Evolutionary conservation across 2,797 vertebrate genomes (phyloP).

Genomic region (Ispidina lecontei): DNA sequence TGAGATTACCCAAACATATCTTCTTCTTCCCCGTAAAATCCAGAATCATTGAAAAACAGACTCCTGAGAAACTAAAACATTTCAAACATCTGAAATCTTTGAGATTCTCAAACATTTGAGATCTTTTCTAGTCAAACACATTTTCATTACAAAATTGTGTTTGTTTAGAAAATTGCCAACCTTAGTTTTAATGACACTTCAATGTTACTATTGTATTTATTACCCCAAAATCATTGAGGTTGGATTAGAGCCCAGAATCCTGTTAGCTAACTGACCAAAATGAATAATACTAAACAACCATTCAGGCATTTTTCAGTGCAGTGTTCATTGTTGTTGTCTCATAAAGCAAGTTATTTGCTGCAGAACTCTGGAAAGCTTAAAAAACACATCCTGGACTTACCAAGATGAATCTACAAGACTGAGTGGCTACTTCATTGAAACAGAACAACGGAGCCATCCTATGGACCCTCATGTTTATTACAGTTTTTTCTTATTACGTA

Average conservation of each 20-base stretch:
- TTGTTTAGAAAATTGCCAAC: not conserved
- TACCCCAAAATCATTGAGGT: not conserved
- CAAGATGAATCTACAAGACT: not conserved
- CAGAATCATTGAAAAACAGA: not conserved
- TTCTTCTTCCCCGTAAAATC: not conserved
- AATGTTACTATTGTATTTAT: not conserved
- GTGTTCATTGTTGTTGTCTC: not conserved
- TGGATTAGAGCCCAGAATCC: not conserved
- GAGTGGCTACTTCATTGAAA: not conserved
- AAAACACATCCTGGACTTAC: accelerated
- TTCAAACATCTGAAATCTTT: too few species aligned
- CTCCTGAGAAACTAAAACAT: not conserved
- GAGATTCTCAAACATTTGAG: not conserved
- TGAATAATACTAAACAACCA: not conserved
- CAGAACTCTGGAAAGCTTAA: not conserved
- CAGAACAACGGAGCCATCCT: conserved; percentile 57
- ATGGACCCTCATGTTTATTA: conserved; percentile 56
- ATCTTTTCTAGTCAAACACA: accelerated
- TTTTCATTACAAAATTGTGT: not conserved
- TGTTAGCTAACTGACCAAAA: not conserved
- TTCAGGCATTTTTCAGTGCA: not conserved
- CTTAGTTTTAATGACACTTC: not conserved
- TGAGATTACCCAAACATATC: not conserved
- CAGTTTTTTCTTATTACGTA: not conserved
- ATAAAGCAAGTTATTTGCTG: not conserved